phyloP scores from a whole-genome alignment of 2,113 vertebrate species.

The Neotoma lepida region DNA sequence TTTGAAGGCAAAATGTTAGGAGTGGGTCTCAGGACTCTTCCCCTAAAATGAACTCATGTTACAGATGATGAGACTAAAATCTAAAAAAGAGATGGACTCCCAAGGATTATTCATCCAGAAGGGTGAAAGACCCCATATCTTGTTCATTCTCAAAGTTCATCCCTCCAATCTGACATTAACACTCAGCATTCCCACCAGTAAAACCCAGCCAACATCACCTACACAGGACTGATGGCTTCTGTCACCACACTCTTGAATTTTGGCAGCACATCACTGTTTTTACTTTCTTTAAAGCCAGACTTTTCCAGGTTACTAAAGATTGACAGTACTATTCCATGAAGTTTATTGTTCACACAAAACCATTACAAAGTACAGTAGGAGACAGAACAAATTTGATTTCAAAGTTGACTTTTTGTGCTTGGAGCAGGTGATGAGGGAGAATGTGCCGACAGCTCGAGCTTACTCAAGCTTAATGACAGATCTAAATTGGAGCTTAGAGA shows the following conservation, averaged over 20 bases:
- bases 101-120: not conserved
- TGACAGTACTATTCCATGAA: conserved; percentile 83
- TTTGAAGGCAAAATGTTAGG: not conserved
- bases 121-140: not conserved
- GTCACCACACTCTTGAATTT: conserved; percentile 64
- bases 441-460: conserved; percentile 86
- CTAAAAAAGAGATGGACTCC: not conserved
- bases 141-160: not conserved
- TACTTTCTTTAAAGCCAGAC: conserved; percentile 59
- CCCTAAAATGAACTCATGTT: not conserved
- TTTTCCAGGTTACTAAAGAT: conserved; percentile 80
- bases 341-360: conserved; percentile 83
- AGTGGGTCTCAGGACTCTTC: not conserved
- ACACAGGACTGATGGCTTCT: conserved; percentile 39
- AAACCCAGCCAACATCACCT: conserved; percentile 58
- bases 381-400: conserved; percentile 87
- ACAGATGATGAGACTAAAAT: not conserved
- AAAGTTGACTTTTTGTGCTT: conserved; percentile 86
- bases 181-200: not conserved
- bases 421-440: conserved; percentile 85
- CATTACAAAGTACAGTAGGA: conserved; percentile 83
- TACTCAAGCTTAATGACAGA: conserved; percentile 90
- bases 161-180: not conserved
- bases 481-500: conserved; percentile 90
- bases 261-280: conserved; percentile 57